Evolutionary conservation across 1,140 invertebrate species (phyloP).

Genomic region (Telenomus remus): DNA sequence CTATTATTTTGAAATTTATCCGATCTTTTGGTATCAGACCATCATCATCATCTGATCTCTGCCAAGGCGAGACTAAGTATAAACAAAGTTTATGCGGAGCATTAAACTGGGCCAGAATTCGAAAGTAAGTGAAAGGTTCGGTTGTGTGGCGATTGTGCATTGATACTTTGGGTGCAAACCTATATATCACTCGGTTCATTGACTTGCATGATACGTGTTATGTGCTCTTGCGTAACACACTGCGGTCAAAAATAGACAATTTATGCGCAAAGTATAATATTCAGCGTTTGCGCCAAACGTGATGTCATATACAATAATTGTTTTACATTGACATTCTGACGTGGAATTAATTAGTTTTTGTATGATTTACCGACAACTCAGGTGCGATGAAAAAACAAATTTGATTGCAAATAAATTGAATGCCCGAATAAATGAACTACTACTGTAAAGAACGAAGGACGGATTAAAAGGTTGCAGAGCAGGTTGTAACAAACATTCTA

Average conservation of each 20-base stretch:
- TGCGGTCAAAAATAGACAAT: not conserved
- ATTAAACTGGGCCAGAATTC: not conserved
- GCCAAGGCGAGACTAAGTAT: not conserved
- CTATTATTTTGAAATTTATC: too few relatives aligned
- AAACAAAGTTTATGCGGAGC: not conserved
- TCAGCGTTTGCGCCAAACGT: not conserved
- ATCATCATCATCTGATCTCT: not conserved
- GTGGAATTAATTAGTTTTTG: too few relatives aligned
- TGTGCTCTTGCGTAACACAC: not conserved
- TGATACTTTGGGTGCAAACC: not conserved
- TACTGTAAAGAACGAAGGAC: too few relatives aligned
- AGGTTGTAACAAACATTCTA: too few relatives aligned
- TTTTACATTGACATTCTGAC: too few relatives aligned
- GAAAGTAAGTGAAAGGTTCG: conserved; percentile 3
- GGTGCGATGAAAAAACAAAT: too few relatives aligned
- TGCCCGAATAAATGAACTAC: too few relatives aligned
- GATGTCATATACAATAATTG: not conserved
- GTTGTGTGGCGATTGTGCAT: not conserved
- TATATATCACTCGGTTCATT: not conserved
- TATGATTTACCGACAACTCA: too few relatives aligned
- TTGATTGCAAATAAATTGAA: too few relatives aligned
- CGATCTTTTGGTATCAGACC: too few relatives aligned
- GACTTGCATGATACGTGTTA: not conserved
- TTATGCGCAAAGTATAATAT: not conserved
- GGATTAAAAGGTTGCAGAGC: too few relatives aligned